Percentiles rank a stretch among this genome's conserved stretches.
Evolutionary conservation across 2,888 invertebrate species (phyloP).

Genomic region (Diplolepis rosae): DNA sequence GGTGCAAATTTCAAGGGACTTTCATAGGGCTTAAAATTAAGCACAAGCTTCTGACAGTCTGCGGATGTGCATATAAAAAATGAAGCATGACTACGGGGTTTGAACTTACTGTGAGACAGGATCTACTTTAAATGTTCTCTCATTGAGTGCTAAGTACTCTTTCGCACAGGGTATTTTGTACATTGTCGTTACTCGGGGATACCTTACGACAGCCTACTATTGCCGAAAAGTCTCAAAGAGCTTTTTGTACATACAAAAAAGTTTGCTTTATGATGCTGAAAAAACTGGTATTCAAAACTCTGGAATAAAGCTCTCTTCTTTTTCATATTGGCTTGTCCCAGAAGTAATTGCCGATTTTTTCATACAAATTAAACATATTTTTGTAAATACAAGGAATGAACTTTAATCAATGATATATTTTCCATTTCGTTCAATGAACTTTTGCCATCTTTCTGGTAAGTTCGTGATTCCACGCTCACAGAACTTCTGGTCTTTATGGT

Average conservation of each 20-base stretch:
- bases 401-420: too few relatives aligned
- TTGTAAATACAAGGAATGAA: too few relatives aligned
- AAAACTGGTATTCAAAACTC: too few relatives aligned
- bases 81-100: slow-evolving; percentile 1
- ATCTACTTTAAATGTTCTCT: slow-evolving; percentile 6
- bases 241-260: slow-evolving; percentile 2
- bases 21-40: slow-evolving; percentile 27
- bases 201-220: slow-evolving; percentile 15
- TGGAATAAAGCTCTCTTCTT: too few relatives aligned
- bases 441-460: too few relatives aligned
- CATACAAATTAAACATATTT: too few relatives aligned
- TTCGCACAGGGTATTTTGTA: background rate
- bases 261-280: background rate
- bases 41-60: background rate
- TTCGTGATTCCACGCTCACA: too few relatives aligned
- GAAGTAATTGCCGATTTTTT: too few relatives aligned
- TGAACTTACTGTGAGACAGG: slow-evolving; percentile 8
- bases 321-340: too few relatives aligned
- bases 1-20: slow-evolving; percentile 29
- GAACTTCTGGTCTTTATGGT: too few relatives aligned
- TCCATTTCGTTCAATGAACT: too few relatives aligned
- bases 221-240: slow-evolving; percentile 10
- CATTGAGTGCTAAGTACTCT: slow-evolving; percentile 11
- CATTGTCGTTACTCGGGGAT: slow-evolving; percentile 18
- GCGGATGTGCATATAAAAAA: slow-evolving; percentile 16